Percentiles rank a stretch among this genome's conserved stretches.
Conservation (phyloP, 2,797 vertebrate species). For the Mallotus villosus region DNA sequence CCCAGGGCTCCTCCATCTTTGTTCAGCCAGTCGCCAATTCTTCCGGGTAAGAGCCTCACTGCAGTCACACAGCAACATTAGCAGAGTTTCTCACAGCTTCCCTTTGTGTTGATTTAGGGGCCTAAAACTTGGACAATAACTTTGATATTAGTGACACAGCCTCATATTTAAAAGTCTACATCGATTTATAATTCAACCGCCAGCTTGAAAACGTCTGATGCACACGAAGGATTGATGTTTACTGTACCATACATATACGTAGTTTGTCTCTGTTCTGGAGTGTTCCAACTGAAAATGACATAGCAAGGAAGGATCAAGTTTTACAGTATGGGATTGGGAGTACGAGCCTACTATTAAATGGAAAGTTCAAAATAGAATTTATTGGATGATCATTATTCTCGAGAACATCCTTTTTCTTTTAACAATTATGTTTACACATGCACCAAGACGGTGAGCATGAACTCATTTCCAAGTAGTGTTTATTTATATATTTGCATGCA, state of each 20-base stretch:
- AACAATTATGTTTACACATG: constrained; percentile 31
- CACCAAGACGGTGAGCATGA: constrained; percentile 1
- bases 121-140: not conserved
- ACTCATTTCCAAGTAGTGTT: constrained; percentile 28
- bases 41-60: not conserved
- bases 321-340: not conserved
- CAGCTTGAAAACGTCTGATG: not conserved
- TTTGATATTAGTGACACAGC: not conserved
- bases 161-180: not conserved
- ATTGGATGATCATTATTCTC: not conserved
- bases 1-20: constrained; percentile 68
- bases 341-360: not conserved
- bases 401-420: not conserved
- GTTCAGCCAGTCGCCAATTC: constrained; percentile 57
- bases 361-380: not conserved
- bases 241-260: not conserved
- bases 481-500: constrained; percentile 67
- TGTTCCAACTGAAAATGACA: not conserved
- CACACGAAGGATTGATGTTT: no score
- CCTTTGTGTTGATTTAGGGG: not conserved
- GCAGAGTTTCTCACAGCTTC: not conserved
- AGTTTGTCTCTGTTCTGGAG: not conserved
- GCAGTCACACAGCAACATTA: not conserved
- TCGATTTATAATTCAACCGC: not conserved
- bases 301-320: not conserved